phyloP scores from a whole-genome alignment of 2,888 invertebrate genomes.

The Ormyrus rosae region DNA sequence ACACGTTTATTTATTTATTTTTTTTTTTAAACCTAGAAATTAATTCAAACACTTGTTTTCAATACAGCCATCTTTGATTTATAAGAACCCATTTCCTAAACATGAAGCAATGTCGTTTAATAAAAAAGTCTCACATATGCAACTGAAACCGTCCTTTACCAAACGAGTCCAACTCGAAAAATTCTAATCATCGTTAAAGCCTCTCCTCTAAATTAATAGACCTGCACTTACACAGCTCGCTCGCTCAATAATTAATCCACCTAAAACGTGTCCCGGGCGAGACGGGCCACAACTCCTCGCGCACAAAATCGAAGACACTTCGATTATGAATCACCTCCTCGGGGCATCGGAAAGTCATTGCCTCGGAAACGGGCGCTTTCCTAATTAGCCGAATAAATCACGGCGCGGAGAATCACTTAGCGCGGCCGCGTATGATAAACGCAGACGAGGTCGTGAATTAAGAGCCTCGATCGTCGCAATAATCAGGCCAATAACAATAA shows the following conservation, averaged over 20 bases:
- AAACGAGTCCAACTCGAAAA: no score
- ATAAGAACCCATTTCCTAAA: no score
- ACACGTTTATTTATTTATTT: no score
- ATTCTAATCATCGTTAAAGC: not conserved
- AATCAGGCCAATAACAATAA: constrained; percentile 41
- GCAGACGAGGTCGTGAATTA: constrained; percentile 23
- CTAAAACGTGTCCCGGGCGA: constrained; percentile 3
- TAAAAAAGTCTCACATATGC: no score
- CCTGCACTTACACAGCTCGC: not conserved
- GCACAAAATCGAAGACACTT: not conserved
- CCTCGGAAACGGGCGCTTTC: constrained; percentile 33
- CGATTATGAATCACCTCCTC: constrained; percentile 29
- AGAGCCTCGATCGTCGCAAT: constrained; percentile 31
- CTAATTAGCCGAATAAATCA: constrained; percentile 43
- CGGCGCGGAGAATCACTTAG: not conserved
- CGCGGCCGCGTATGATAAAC: constrained; percentile 21
- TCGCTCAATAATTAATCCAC: constrained; percentile 2
- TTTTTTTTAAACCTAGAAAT: no score
- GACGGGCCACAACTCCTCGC: not conserved
- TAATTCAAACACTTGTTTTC: no score
- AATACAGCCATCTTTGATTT: no score
- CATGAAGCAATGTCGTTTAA: no score
- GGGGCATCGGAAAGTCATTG: constrained; percentile 30
- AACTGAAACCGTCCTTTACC: no score
- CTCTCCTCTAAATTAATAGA: not conserved